phyloP scores from a whole-genome alignment of 2,888 invertebrate species.

The Drosophila recens region DNA sequence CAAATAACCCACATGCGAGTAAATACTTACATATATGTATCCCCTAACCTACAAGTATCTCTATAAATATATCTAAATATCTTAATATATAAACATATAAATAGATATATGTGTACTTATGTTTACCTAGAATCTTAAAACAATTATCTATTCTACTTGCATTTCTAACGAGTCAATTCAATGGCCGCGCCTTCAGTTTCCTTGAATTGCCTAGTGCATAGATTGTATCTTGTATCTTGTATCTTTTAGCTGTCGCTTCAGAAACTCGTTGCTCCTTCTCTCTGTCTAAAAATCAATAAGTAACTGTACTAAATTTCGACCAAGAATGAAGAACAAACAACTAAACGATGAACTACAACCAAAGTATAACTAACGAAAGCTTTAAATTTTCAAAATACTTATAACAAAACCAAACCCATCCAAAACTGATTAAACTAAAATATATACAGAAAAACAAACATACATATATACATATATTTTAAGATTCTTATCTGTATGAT shows the following conservation, averaged over 20 bases:
- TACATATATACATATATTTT: constrained; percentile 36
- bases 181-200: constrained; percentile 2
- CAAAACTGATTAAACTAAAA: constrained; percentile 52
- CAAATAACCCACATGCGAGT: constrained; percentile 34
- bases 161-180: constrained; percentile 33
- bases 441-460: constrained; percentile 31
- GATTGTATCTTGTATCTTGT: constrained; percentile 7
- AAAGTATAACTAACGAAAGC: constrained; percentile 71
- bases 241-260: constrained; percentile 5
- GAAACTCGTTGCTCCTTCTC: constrained; percentile 15
- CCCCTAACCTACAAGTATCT: constrained; percentile 7
- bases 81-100: background rate
- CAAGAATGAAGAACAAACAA: constrained; percentile 36
- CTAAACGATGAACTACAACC: constrained; percentile 25
- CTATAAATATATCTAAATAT: constrained; percentile 18
- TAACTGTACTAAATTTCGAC: constrained; percentile 49
- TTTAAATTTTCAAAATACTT: constrained; percentile 58
- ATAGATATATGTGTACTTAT: background rate
- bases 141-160: constrained; percentile 2
- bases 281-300: constrained; percentile 6
- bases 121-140: constrained; percentile 6
- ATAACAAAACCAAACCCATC: constrained; percentile 63
- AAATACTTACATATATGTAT: constrained; percentile 25
- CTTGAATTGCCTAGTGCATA: constrained; percentile 26
- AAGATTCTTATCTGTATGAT: constrained; percentile 55